A percentile compares a stretch with the other conserved stretches of the same genome.
Evolutionary conservation across 2,888 invertebrate species (phyloP).

Genomic region (Diarsia mendica): DNA sequence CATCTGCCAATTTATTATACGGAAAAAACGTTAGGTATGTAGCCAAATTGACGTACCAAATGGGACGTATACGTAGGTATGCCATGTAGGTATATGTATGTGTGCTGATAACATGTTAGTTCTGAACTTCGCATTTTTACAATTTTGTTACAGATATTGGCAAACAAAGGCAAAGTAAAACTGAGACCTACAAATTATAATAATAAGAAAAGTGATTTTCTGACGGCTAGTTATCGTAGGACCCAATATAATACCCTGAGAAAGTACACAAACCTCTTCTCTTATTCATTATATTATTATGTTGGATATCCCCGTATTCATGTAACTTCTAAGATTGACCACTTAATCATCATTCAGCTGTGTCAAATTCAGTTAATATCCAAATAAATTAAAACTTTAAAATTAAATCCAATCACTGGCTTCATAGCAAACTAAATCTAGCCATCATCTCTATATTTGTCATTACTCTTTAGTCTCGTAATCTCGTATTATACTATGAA

Average conservation of each 20-base stretch:
- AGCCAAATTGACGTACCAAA: not conserved
- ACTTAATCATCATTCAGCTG: not conserved
- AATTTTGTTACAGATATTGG: not conserved
- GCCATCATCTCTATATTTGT: not conserved
- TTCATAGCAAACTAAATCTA: not conserved
- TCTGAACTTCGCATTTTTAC: constrained; percentile 1
- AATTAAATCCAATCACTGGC: constrained; percentile 5
- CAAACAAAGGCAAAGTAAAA: not conserved
- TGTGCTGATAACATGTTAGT: constrained; percentile 7
- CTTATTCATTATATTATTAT: too few relatives aligned
- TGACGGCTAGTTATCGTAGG: not conserved
- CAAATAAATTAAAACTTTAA: not conserved
- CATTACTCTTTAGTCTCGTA: not conserved
- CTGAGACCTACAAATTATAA: not conserved
- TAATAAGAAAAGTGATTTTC: not conserved
- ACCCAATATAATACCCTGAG: constrained; percentile 20
- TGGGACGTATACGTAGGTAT: not conserved
- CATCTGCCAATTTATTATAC: not conserved
- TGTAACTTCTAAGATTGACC: not conserved
- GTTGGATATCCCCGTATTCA: not conserved
- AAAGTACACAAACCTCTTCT: not conserved
- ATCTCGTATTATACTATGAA: constrained; percentile 32
- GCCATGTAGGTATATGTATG: not conserved
- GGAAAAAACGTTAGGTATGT: not conserved
- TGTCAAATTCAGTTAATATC: not conserved